phyloP scores from a whole-genome alignment of 2,888 invertebrate genomes.

The Nemurella pictetii region DNA sequence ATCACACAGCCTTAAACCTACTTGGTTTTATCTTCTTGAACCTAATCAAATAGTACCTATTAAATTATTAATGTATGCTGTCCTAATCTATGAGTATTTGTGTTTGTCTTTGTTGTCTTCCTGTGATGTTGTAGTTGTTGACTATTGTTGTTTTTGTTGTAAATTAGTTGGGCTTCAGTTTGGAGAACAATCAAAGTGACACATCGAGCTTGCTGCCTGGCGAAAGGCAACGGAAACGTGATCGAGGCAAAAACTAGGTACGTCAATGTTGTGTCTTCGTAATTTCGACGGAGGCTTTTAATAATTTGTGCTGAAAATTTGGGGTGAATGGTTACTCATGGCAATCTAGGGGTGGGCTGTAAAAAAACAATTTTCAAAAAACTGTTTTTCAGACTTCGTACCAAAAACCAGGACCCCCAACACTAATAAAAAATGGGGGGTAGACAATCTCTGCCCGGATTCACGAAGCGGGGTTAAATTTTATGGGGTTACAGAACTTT shows the following conservation, averaged over 20 bases:
- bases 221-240: constrained; percentile 53
- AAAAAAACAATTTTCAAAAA: constrained; percentile 10
- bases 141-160: constrained; percentile 24
- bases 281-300: too few relatives aligned
- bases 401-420: constrained; percentile 84
- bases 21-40: too few relatives aligned
- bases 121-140: neutral
- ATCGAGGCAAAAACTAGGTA: constrained; percentile 54
- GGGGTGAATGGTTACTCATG: neutral
- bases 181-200: constrained; percentile 50
- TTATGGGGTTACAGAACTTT: too few relatives aligned
- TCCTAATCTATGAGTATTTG: too few relatives aligned
- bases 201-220: constrained; percentile 51
- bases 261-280: too few relatives aligned
- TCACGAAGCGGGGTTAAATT: too few relatives aligned
- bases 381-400: constrained; percentile 69
- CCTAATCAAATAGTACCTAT: too few relatives aligned
- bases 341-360: neutral
- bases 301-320: neutral
- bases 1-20: too few relatives aligned
- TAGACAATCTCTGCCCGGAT: constrained; percentile 69
- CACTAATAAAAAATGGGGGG: constrained; percentile 83
- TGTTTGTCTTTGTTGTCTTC: neutral
- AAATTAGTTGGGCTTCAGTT: constrained; percentile 1
- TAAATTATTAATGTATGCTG: too few relatives aligned